Evolutionary conservation across 1,140 invertebrate genomes (phyloP).

Genomic region (Danaus melanippus): DNA sequence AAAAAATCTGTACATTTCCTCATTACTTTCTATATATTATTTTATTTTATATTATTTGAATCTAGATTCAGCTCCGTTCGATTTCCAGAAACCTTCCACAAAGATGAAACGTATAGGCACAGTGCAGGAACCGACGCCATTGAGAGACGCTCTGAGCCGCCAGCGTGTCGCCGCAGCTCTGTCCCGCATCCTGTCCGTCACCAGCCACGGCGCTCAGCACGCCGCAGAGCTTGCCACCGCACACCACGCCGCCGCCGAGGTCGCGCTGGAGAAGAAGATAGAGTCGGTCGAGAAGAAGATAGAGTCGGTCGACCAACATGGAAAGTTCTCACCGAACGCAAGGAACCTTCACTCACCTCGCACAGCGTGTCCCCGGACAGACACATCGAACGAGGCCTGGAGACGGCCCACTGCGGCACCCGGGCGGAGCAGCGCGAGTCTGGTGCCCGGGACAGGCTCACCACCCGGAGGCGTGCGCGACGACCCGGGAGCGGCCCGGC

Average conservation of each 20-base stretch:
- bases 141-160: slow-evolving; percentile 35
- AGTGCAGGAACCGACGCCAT: slow-evolving; percentile 46
- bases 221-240: slow-evolving; percentile 46
- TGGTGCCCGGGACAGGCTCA: slow-evolving; percentile 19
- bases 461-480: slow-evolving; percentile 28
- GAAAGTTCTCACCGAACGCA: too few relatives aligned
- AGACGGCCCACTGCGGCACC: slow-evolving; percentile 21
- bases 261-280: slow-evolving; percentile 25
- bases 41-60: too few relatives aligned
- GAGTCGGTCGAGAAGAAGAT: too few relatives aligned
- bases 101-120: slow-evolving; percentile 35
- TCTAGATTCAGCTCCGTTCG: too few relatives aligned
- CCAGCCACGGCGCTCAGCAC: slow-evolving; percentile 30
- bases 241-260: slow-evolving; percentile 46
- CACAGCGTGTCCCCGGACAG: slow-evolving; percentile 28
- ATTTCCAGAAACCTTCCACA: slow-evolving; percentile 27
- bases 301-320: neutral
- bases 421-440: slow-evolving; percentile 20
- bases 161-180: slow-evolving; percentile 31
- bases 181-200: neutral
- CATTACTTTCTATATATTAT: too few relatives aligned
- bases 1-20: too few relatives aligned
- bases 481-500: slow-evolving; percentile 6
- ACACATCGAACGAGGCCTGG: slow-evolving; percentile 23
- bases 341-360: slow-evolving; percentile 9